Evolutionary conservation across 2,888 invertebrate species (phyloP), one percentile per base, ranked within the genome.

Genomic region (Dilophus febrilis): DNA sequence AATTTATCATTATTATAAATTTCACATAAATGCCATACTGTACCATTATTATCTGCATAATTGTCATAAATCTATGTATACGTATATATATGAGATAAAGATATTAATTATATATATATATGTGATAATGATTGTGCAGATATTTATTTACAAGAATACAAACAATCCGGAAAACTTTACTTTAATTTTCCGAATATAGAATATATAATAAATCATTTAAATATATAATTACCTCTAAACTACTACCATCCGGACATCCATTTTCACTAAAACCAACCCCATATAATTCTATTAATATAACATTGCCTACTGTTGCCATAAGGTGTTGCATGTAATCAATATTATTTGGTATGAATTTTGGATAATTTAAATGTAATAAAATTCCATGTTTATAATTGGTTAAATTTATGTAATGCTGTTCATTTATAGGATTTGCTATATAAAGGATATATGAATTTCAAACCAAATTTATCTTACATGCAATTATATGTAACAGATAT

Each of bases 11-110:
- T 46, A 29, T 57, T 53, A 45, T 34, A 17, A 4, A 56, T 47
- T 34, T 66, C 67, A 51, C 80, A 80, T 26, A 80, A 62, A 26
- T 66, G 68, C 79, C 79, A 80, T 39, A 67, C 64, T 0, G 78
- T 77, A 28, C 79, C 79, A 56, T 79, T 79, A 47, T 64, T 64
- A 50, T 78, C 78, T 0, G 77, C 72, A 58, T 80, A 80, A 55
- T 72, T 75, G 57, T 81, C 81, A 48, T 64, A 68, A 14, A 72
- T 67, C 72, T 72, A 17, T 13, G 18, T 5, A 17, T 11, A 34
- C 14, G 14, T 11, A 17, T n/a, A n/a, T n/a, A n/a, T n/a, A 34
- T 17, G 14, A 13, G 14, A 11, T 6, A 34, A 14, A 13, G 12
- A 34, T 17, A 12, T 34, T 17, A 29, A 38, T 13, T 30, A 22